Percentiles rank a stretch among this genome's conserved stretches.
Conservation (phyloP, 2,797 vertebrate genomes). For the Brotula barbata region DNA sequence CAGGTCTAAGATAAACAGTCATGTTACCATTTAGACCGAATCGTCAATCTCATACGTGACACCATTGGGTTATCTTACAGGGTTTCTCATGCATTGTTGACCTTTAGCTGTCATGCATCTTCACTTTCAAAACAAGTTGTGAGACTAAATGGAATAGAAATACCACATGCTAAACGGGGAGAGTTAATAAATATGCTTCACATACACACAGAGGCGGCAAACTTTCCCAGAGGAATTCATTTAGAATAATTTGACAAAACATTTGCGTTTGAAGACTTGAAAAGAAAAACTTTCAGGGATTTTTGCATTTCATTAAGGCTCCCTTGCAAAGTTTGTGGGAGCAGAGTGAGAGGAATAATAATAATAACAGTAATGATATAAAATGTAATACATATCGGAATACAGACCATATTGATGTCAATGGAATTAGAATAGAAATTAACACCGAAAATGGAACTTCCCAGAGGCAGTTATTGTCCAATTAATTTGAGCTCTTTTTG, state of each 20-base stretch:
- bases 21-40: background rate
- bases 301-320: too few species aligned
- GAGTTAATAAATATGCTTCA: slow-evolving; percentile 1
- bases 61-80: background rate
- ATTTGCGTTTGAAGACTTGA: background rate
- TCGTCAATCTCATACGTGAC: slow-evolving; percentile 1
- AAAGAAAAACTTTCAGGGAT: background rate
- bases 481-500: too few species aligned
- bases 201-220: background rate
- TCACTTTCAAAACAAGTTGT: slow-evolving; percentile 19
- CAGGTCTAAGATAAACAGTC: background rate
- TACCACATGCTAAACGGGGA: slow-evolving; percentile 9
- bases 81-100: slow-evolving; percentile 7
- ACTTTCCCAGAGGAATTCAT: background rate
- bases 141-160: slow-evolving; percentile 13
- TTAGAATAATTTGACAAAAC: background rate
- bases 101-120: slow-evolving; percentile 23
- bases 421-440: too few species aligned
- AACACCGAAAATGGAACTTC: too few species aligned
- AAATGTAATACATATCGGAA: too few species aligned
- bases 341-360: too few species aligned
- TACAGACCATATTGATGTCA: too few species aligned
- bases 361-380: too few species aligned
- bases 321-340: too few species aligned
- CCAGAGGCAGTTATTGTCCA: too few species aligned